A percentile compares a stretch with the other conserved stretches of the same genome.
These are phyloP conservation scores for Gila orcuttii DNA, from an alignment of 2,113 vertebrate species.

Conservation along the genomic window DNA sequence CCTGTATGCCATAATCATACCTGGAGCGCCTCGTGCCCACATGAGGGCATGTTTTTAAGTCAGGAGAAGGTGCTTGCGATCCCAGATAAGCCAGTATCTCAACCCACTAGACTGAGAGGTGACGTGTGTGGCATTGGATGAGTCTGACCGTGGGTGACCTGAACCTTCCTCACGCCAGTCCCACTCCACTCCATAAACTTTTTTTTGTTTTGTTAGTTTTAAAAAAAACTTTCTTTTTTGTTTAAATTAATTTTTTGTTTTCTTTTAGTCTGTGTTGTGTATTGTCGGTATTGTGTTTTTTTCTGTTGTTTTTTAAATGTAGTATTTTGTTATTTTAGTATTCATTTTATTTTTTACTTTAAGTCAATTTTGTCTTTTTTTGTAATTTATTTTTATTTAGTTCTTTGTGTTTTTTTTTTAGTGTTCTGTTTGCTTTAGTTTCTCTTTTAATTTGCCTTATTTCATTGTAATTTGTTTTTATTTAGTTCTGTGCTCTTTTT, in stretches of 20 bases:
- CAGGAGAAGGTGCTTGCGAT: conserved; percentile 44
- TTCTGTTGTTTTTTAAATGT: neutral
- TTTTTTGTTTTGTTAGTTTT: neutral
- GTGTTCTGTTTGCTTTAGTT: neutral
- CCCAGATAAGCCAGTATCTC: conserved; percentile 49
- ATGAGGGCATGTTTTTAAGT: neutral
- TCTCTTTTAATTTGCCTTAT: neutral
- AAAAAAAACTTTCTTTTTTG: too few species aligned
- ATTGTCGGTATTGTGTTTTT: neutral
- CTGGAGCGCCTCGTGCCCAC: neutral
- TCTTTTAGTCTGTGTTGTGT: neutral
- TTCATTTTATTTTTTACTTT: neutral
- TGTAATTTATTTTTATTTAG: too few species aligned
- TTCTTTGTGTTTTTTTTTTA: too few species aligned
- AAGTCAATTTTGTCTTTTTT: too few species aligned
- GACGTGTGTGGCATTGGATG: conserved; percentile 37
- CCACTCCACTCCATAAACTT: neutral
- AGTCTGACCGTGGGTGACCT: neutral
- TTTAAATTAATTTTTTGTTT: neutral
- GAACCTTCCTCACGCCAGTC: neutral
- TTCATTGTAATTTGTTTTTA: neutral
- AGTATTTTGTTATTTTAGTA: too few species aligned
- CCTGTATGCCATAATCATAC: neutral
- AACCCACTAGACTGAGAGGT: conserved; percentile 43
- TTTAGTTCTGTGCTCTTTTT: neutral